Percentiles rank a stretch among this genome's conserved stretches.
Conservation (phyloP, 2,888 invertebrate species). For the Xanthia togata region DNA sequence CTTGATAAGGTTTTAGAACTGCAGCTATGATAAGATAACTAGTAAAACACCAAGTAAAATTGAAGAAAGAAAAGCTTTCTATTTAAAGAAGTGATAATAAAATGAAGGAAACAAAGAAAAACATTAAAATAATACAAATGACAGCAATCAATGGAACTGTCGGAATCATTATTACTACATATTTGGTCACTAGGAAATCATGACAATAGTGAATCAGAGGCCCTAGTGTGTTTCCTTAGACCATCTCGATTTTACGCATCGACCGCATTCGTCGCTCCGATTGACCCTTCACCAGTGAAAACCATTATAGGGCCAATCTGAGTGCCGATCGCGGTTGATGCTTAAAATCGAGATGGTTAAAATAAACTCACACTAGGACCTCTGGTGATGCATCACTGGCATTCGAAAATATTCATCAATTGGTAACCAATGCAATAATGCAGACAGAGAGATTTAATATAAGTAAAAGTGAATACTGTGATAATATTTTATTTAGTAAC, state of each 20-base stretch:
- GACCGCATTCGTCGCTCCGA: too few species aligned
- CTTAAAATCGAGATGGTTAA: too few species aligned
- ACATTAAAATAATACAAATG: constrained; percentile 33
- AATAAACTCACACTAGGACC: too few species aligned
- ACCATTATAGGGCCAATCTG: too few species aligned
- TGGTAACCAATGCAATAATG: not conserved
- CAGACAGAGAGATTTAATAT: too few species aligned
- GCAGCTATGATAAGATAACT: constrained; percentile 6
- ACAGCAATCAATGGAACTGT: constrained; percentile 12
- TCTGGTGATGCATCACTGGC: too few species aligned
- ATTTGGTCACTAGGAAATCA: not conserved
- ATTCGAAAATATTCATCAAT: too few species aligned
- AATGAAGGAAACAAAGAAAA: not conserved
- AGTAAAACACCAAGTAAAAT: not conserved
- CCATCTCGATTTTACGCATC: too few species aligned
- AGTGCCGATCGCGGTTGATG: too few species aligned
- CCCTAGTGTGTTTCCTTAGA: too few species aligned
- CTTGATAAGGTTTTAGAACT: constrained; percentile 28
- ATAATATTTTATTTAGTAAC: not conserved
- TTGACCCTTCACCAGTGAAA: too few species aligned
- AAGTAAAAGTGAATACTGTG: not conserved
- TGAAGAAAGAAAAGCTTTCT: not conserved
- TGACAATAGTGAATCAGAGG: too few species aligned
- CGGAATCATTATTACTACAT: constrained; percentile 25
- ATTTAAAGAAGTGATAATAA: constrained; percentile 14